Conservation (phyloP, 2,113 vertebrate species). For the Nymphicus hollandicus region DNA sequence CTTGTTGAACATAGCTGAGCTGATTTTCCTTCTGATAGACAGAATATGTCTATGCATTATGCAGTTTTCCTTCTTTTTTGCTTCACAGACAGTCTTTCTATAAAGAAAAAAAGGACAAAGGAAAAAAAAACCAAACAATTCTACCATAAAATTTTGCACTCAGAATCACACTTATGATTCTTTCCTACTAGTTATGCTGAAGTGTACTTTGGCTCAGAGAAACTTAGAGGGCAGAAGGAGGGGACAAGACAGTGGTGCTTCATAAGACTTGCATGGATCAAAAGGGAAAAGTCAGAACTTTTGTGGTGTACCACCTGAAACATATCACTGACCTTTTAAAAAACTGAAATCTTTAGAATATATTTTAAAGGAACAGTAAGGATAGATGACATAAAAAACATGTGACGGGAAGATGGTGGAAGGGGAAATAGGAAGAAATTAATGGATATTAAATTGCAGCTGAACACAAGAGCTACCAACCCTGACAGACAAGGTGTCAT, state of each 20-base stretch:
- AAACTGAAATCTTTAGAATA: not conserved
- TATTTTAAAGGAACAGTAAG: not conserved
- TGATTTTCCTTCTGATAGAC: not conserved
- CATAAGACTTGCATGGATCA: not conserved
- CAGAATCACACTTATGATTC: not conserved
- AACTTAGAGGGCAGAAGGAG: not conserved
- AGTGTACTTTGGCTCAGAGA: not conserved
- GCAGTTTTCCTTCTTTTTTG: not conserved
- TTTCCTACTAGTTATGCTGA: not conserved
- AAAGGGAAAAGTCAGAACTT: not conserved
- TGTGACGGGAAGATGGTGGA: not conserved
- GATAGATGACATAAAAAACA: not conserved
- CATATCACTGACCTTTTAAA: not conserved
- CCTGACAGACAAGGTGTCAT: not conserved
- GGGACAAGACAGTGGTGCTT: not conserved
- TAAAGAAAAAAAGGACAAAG: not conserved
- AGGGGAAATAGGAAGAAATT: not conserved
- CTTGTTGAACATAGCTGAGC: not conserved
- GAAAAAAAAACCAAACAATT: not conserved
- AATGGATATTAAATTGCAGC: not conserved
- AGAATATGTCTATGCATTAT: not conserved
- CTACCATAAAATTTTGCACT: not conserved
- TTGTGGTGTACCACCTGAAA: not conserved
- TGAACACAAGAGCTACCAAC: not conserved
- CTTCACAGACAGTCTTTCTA: not conserved